Base-by-base conservation (phyloP, 1,140 invertebrate genomes). In the Drosophila sp. region DNA sequence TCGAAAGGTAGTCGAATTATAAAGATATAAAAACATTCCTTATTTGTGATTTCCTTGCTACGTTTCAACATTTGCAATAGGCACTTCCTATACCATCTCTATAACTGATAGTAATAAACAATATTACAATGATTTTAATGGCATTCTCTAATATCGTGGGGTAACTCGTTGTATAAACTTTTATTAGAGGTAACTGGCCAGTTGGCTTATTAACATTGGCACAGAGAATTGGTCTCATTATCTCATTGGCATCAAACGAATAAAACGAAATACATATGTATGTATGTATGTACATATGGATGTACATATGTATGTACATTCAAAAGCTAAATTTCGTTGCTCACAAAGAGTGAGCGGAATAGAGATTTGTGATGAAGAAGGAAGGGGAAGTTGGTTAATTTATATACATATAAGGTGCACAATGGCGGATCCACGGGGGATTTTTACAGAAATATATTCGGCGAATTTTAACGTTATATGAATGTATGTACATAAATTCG, bases 241-340 rank as follows among this genome's bases (percentile, higher is more conserved):
- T 33, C 35, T 54, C 38, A 38, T 30, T 30, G 38, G 47, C 69
- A 33, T 27, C 33, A 54, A 47, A 44, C n/a, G 41, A 47, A 62
- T 30, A 33, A 32, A 57, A 38, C 63, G 65, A 74, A 68, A 57
- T 60, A 63, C 30, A 66, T 76, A 86, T 79, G n/a, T n/a, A 17
- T 17, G 17, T 17, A 17, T 17, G 17, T 17, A 17, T 17, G 17
- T 17, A 17, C 17, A 17, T 17, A 17, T 17, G 17, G 17, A 17
- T 17, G 17, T 17, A 17, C 17, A 17, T 17, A 17, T 17, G 17
- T 17, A 17, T 17, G 17, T 17, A 17, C 17, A 17, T 17, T 17
- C 17, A 17, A 86, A 86, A 86, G 79, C 66, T 79, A 73, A 76
- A 82, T 87, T 47, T 83, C 79, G 72, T 79, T 82, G 69, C 63